Evolutionary conservation across 2,113 vertebrate genomes (phyloP), one percentile per base, ranked within the genome.

Genomic region (Onychostoma macrolepis): DNA sequence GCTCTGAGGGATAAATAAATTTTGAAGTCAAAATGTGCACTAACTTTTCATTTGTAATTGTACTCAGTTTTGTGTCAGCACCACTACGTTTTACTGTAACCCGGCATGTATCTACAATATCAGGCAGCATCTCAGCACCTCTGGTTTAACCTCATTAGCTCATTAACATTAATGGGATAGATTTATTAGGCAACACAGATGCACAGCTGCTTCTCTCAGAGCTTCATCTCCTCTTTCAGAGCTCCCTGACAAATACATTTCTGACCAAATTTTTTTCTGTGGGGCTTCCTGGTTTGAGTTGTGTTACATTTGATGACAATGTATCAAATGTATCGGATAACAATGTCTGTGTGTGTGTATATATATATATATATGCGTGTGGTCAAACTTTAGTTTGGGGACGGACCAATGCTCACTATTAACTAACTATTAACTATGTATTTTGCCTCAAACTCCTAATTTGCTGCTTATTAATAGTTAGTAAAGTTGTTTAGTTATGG

Each of bases 131-230:
- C 71, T 85, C 89, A 84, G 88, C 90, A 84, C 80, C 84, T 88
- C 90, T 84, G 87, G 88, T 89, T 86, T 90, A 89, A 89, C 81
- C 86, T 38, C 53, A 88, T 87, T 91, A 90, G 87, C 90, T 92
- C 91, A 92, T 93, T 92, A 94, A 90, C 90, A 90, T 92, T 91
- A 92, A 93, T 91, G 91, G 90, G 87, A 92, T 93, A 88, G 90
- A 92, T 94, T 85, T 78, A 92, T 94, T 94, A 93, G 90, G 90
- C 90, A 95, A 93, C 74, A 69, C 21, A 1, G 61, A 93, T 93
- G 91, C 65, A 85, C 87, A 93, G 92, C 79, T 2, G 36, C 67
- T 79, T 41, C 71, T 85, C 63, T 56, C 56, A 76, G 83, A 87
- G 85, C 90, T 89, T 89, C 87, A 65, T 82, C 38, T 77, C 87